A percentile compares a stretch with the other conserved stretches of the same genome.
Conservation (phyloP, 2,113 vertebrate species). For the Oryzias celebensis region DNA sequence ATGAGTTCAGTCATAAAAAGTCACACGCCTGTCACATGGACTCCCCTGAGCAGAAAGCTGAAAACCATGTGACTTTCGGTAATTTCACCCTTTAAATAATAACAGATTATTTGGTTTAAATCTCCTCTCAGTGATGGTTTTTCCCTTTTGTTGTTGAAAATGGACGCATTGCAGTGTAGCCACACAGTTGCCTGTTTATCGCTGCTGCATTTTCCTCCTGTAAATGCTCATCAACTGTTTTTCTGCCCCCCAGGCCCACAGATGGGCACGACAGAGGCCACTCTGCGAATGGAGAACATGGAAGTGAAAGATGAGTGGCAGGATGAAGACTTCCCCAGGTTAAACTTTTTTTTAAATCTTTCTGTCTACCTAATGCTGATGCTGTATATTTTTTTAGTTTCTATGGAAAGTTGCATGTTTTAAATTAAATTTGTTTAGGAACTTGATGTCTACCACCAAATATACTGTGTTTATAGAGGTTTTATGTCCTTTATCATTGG, state of each 20-base stretch:
- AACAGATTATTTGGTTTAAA: conserved; percentile 15
- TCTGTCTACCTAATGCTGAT: too few relatives aligned
- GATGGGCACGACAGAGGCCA: conserved; percentile 90
- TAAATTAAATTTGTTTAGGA: too few relatives aligned
- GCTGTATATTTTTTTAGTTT: too few relatives aligned
- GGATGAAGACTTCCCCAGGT: conserved; percentile 91
- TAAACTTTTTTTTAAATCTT: background rate
- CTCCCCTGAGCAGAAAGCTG: conserved; percentile 25
- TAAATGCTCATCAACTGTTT: conserved; percentile 4
- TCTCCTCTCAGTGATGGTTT: conserved; percentile 3
- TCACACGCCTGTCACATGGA: conserved; percentile 72
- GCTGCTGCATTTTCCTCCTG: background rate
- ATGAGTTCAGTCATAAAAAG: conserved; percentile 21
- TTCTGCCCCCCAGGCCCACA: conserved; percentile 31
- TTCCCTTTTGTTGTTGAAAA: background rate
- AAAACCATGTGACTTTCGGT: conserved; percentile 47
- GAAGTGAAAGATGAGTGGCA: conserved; percentile 94
- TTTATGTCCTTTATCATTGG: too few relatives aligned
- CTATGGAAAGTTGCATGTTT: too few relatives aligned
- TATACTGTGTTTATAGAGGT: too few relatives aligned
- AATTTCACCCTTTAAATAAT: conserved; percentile 24
- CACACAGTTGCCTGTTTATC: too few relatives aligned
- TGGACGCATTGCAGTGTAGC: background rate
- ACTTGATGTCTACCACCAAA: too few relatives aligned
- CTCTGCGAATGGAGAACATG: conserved; percentile 88